A percentile compares a stretch with the other conserved stretches of the same genome.
Evolutionary conservation across 2,888 invertebrate species (phyloP).

Genomic region (Elysia crispata): DNA sequence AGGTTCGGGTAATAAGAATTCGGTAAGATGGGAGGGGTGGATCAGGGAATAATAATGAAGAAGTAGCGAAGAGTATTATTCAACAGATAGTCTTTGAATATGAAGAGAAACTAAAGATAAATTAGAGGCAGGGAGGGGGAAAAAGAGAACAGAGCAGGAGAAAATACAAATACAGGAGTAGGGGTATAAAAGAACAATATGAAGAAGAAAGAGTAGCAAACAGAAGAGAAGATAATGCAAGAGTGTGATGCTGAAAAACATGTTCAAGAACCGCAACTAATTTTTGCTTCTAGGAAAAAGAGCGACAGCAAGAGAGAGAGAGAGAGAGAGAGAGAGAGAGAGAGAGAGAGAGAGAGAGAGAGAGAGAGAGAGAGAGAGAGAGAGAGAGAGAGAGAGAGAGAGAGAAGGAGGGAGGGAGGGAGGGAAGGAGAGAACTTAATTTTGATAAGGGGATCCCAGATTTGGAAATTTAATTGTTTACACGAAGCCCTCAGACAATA

Average conservation of each 20-base stretch:
- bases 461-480: no score
- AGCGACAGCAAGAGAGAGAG: no score
- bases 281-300: no score
- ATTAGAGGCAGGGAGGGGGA: neutral
- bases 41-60: no score
- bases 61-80: no score
- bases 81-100: neutral
- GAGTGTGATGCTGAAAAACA: no score
- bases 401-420: neutral
- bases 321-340: conserved; percentile 30
- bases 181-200: conserved; percentile 22
- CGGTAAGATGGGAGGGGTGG: no score
- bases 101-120: neutral
- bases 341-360: conserved; percentile 36
- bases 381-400: conserved; percentile 22
- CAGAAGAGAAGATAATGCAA: conserved; percentile 3
- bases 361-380: conserved; percentile 34
- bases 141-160: conserved; percentile 28
- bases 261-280: no score
- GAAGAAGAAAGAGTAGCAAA: conserved; percentile 26
- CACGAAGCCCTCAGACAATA: no score
- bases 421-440: no score
- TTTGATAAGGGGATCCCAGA: no score
- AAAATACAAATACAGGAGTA: conserved; percentile 20
- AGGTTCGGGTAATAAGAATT: no score